Conservation (phyloP, 2,888 invertebrate species). For the Tenthredo scrophulariae region DNA sequence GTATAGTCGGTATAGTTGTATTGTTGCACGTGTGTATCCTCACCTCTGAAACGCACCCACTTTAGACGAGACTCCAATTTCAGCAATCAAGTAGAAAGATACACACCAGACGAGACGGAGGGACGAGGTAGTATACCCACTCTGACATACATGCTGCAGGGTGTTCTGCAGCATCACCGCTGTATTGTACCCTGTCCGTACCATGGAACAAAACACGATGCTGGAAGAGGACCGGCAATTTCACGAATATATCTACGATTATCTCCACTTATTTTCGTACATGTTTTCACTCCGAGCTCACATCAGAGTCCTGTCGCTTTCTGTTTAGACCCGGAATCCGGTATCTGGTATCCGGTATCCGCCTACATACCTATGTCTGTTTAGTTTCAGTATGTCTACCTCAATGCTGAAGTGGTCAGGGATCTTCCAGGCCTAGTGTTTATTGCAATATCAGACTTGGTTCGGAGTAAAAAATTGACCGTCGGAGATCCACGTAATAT, state of each 20-base stretch:
- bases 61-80: conserved; percentile 43
- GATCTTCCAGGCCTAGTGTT: neutral
- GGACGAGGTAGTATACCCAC: neutral
- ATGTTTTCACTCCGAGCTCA: neutral
- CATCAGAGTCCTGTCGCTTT: neutral
- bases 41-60: conserved; percentile 22
- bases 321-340: neutral
- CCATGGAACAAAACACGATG: neutral
- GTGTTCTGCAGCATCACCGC: neutral
- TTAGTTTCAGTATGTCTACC: neutral
- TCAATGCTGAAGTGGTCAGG: neutral
- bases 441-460: neutral
- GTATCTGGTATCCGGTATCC: neutral
- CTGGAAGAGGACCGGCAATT: neutral
- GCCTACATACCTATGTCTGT: neutral
- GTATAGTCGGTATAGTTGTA: neutral
- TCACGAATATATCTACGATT: neutral
- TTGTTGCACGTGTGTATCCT: neutral
- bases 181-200: too few relatives aligned
- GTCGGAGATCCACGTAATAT: neutral
- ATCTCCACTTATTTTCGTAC: neutral
- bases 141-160: neutral
- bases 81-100: conserved; percentile 50
- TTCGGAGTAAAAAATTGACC: neutral
- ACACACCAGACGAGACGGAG: conserved; percentile 24